phyloP scores from a whole-genome alignment of 2,113 vertebrate species.

The Dissostichus mawsoni region DNA sequence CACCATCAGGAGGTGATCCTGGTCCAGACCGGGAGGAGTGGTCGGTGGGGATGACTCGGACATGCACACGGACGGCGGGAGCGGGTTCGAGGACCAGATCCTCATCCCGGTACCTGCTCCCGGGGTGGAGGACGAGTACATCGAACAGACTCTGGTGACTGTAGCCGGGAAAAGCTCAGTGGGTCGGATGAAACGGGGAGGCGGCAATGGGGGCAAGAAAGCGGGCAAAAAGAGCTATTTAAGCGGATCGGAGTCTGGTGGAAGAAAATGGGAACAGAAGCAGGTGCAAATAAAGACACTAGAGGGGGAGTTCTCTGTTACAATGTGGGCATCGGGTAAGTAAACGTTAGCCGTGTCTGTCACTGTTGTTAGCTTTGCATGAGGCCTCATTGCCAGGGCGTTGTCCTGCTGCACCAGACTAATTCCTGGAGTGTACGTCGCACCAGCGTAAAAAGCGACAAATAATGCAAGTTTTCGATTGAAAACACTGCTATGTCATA shows the following conservation, averaged over 20 bases:
- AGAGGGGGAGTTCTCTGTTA: slow-evolving; percentile 98
- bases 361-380: slow-evolving; percentile 66
- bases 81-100: slow-evolving; percentile 94
- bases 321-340: slow-evolving; percentile 98
- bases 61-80: slow-evolving; percentile 90
- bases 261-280: slow-evolving; percentile 98
- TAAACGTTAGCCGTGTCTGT: slow-evolving; percentile 51
- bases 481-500: slow-evolving; percentile 4
- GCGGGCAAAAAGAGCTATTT: slow-evolving; percentile 96
- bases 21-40: slow-evolving; percentile 98
- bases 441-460: slow-evolving; percentile 20
- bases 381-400: slow-evolving; percentile 82
- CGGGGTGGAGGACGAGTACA: slow-evolving; percentile 95
- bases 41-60: slow-evolving; percentile 96
- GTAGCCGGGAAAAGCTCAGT: slow-evolving; percentile 92
- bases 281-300: slow-evolving; percentile 99
- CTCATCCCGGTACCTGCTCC: slow-evolving; percentile 96
- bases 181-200: slow-evolving; percentile 90
- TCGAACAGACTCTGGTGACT: slow-evolving; percentile 96
- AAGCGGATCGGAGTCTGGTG: slow-evolving; percentile 87
- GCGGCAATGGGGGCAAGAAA: slow-evolving; percentile 91
- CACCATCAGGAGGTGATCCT: slow-evolving; percentile 98
- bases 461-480: slow-evolving; percentile 34
- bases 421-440: slow-evolving; percentile 65
- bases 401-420: slow-evolving; percentile 82